Base-by-base conservation (phyloP, 2,797 vertebrate genomes). In the Lacerta bilineata region DNA sequence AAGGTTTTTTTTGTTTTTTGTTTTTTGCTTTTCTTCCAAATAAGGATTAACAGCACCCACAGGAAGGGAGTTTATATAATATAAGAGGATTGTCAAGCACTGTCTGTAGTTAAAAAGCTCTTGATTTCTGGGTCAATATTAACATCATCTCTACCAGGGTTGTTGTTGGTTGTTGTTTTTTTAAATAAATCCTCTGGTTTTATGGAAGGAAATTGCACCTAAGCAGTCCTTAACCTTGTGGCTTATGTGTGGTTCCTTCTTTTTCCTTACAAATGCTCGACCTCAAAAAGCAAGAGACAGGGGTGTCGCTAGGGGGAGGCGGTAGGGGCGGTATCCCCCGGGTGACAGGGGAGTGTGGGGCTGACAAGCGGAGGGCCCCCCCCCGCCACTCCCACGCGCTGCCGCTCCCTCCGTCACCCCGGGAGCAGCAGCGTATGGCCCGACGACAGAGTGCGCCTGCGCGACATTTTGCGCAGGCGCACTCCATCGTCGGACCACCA, bases 71-170 rank as follows among this genome's bases (percentile, higher is more conserved):
- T 83, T 29, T 3, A 87, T 88, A 61, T 87, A 88, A 82, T 29
- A 11, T 82, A 80, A 89, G 87, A 89, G 87, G 92, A 88, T 91
- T 94, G 94, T 93, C 55, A 79, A 93, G 87, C 81, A n/a, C 82
- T 69, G 50, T 76, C 80, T 75, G 29, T 82, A 87, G 39, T 82
- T 82, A 33, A 61, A 87, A 86, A 87, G 85, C 72, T 64, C 11
- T 92, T 66, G 41, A 25, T 81, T 78, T 89, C 39, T 84, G 71
- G 84, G 78, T 94, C 71, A 41, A 33, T 84, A 64, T 71, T 84
- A 23, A 11, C 25, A 25, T 89, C 80, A 25, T 84, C 17, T 2
- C 83, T 20, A 0, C 61, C 50, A 55, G 50, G 13, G 50, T 74
- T 11, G 1, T 0, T 0, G 1, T 0, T 0, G 39, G 13, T 33